These are phyloP conservation scores for Mellilla xanthometata DNA, from an alignment of 2,888 invertebrate species.

Conservation along the genomic window DNA sequence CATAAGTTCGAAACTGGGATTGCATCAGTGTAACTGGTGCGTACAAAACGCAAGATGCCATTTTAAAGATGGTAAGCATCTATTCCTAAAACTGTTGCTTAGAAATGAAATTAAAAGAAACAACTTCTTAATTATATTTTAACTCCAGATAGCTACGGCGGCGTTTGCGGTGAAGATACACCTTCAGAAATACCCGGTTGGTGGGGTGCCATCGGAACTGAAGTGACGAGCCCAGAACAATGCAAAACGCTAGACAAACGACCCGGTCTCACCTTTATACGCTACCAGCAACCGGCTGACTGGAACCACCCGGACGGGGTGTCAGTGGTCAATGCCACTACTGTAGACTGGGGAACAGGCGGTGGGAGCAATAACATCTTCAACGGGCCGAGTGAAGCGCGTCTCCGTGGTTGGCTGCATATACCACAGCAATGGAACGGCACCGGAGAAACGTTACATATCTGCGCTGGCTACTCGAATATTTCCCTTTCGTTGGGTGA, in stretches of 20 bases:
- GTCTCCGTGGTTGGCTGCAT: conserved; percentile 91
- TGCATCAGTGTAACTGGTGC: conserved; percentile 95
- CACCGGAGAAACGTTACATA: conserved; percentile 85
- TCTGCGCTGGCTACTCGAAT: conserved; percentile 90
- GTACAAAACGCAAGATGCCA: conserved; percentile 96
- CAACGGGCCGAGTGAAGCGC: conserved; percentile 88
- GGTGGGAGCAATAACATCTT: conserved; percentile 87
- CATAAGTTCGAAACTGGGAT: conserved; percentile 89
- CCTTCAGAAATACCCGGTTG: conserved; percentile 92
- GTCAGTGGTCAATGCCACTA: conserved; percentile 92
- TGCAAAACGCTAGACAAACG: conserved; percentile 91
- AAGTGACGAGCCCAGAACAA: conserved; percentile 87
- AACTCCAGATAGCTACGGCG: conserved; percentile 90
- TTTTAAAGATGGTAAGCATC: conserved; percentile 87
- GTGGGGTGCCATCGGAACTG: conserved; percentile 94
- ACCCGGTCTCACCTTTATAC: conserved; percentile 94
- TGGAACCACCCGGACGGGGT: conserved; percentile 94
- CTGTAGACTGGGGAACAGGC: conserved; percentile 90
- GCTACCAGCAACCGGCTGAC: conserved; percentile 94
- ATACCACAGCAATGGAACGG: conserved; percentile 89
- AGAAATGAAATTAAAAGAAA: too few species aligned
- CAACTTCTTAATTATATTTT: too few species aligned
- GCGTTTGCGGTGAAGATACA: conserved; percentile 93
- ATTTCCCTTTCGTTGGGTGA: conserved; percentile 85
- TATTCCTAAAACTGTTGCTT: background rate